Conservation (phyloP, 2,888 invertebrate genomes). For the Nomada ruficornis region DNA sequence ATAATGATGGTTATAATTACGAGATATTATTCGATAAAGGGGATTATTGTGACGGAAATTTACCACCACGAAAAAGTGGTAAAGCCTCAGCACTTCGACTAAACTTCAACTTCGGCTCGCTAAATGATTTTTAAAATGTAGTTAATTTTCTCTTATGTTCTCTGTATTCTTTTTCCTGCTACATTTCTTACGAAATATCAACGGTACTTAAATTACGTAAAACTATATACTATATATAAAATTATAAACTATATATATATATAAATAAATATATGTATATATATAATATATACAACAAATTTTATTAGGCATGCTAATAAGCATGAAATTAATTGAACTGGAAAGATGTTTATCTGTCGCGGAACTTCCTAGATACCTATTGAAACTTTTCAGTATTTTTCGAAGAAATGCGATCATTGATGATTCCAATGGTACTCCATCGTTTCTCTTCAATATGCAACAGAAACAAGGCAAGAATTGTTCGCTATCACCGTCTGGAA, state of each 20-base stretch:
- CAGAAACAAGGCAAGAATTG: neutral
- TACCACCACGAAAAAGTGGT: neutral
- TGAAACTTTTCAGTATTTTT: neutral
- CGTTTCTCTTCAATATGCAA: neutral
- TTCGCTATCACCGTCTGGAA: constrained; percentile 39
- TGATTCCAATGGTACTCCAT: constrained; percentile 8
- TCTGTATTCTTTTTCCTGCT: too few species aligned
- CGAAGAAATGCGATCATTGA: neutral
- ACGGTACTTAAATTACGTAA: neutral
- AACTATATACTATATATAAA: neutral
- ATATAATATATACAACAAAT: neutral
- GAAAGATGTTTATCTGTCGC: neutral
- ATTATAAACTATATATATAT: too few species aligned
- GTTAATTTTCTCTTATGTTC: neutral
- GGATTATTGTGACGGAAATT: neutral
- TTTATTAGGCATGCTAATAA: neutral
- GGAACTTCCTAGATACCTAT: neutral
- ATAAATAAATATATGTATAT: too few species aligned
- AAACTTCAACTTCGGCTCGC: constrained; percentile 10
- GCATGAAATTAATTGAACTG: neutral
- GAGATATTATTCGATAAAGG: constrained; percentile 2
- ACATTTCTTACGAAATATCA: neutral
- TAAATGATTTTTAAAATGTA: neutral
- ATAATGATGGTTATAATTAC: neutral
- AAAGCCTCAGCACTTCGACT: neutral